Evolutionary conservation across 1,140 invertebrate genomes (phyloP).

Genomic region (Bombyx mori): ASM3026992v2 NC_085127.1:9039501-9040000

Average conservation of each 20-base stretch:
- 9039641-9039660: conserved; percentile 51
- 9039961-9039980: conserved; percentile 50
- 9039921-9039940: conserved; percentile 64
- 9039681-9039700: conserved; percentile 50
- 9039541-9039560: conserved; percentile 67
- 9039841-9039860: no score
- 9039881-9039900: conserved; percentile 57
- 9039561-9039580: conserved; percentile 61
- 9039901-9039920: conserved; percentile 62
- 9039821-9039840: no score
- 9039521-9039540: conserved; percentile 63
- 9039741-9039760: conserved; percentile 26
- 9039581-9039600: conserved; percentile 61
- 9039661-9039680: conserved; percentile 44
- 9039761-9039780: not conserved
- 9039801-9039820: no score
- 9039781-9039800: no score
- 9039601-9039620: conserved; percentile 45
- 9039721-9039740: conserved; percentile 58
- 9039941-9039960: conserved; percentile 47
- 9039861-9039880: conserved; percentile 32
- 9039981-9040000: conserved; percentile 52
- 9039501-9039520: conserved; percentile 4
- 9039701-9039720: conserved; percentile 61
- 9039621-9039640: conserved; percentile 57